Conservation (phyloP, 2,113 vertebrate genomes). For the Pantherophis guttatus region DNA sequence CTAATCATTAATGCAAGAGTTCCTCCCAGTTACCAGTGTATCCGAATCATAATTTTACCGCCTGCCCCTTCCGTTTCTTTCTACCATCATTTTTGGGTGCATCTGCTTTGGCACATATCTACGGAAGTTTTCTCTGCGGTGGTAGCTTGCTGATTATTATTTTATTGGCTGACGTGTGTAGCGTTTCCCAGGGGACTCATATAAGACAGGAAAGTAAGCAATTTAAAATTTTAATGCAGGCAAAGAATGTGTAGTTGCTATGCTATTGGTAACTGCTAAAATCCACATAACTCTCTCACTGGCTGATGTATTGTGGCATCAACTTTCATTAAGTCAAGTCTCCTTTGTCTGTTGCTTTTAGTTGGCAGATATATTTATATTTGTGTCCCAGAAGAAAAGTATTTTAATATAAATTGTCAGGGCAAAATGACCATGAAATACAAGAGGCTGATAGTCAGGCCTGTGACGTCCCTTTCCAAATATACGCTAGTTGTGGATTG, state of each 20-base stretch:
- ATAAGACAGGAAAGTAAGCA: neutral
- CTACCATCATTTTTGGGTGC: neutral
- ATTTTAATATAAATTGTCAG: neutral
- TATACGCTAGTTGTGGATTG: neutral
- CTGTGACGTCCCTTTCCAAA: neutral
- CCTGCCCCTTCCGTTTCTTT: neutral
- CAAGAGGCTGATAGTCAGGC: neutral
- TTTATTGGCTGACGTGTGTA: conserved; percentile 9
- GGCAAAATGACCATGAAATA: neutral
- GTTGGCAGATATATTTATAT: neutral
- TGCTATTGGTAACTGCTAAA: neutral
- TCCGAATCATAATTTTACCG: neutral
- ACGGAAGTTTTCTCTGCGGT: neutral
- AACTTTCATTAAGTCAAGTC: neutral
- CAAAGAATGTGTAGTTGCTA: neutral
- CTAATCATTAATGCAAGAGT: neutral
- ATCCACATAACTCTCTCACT: neutral
- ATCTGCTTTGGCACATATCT: neutral
- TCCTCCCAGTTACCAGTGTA: neutral
- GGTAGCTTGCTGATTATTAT: conserved; percentile 41
- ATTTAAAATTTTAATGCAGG: neutral
- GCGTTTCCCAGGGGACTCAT: neutral
- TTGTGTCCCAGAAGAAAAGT: neutral
- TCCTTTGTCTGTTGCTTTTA: neutral
- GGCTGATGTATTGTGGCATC: neutral